Evolutionary conservation across 2,888 invertebrate genomes (phyloP).

Genomic region (Diplolepis rosae): DNA sequence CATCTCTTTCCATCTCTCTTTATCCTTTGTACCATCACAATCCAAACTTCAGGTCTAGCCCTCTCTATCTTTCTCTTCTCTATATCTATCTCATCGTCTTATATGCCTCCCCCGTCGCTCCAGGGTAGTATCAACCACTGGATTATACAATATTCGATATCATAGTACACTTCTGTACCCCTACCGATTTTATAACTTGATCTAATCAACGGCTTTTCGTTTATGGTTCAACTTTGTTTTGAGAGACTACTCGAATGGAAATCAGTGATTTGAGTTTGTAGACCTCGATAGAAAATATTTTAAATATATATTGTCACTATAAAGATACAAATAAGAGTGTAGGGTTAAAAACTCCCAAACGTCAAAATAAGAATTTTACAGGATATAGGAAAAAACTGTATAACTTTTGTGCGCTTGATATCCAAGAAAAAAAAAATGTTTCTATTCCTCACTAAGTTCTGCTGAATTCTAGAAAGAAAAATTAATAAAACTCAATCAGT

Average conservation of each 20-base stretch:
- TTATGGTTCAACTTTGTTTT: slow-evolving; percentile 10
- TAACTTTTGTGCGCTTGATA: too few species aligned
- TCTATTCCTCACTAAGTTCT: too few species aligned
- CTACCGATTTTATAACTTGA: slow-evolving; percentile 41
- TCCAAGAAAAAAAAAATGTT: too few species aligned
- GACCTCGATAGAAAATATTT: too few species aligned
- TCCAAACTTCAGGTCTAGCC: slow-evolving; percentile 46
- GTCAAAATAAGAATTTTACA: too few species aligned
- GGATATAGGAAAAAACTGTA: too few species aligned
- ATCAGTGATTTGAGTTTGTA: not conserved
- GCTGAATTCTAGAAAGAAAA: too few species aligned
- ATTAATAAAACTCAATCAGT: not conserved
- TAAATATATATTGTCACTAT: too few species aligned
- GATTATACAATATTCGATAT: slow-evolving; percentile 69
- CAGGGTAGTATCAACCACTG: slow-evolving; percentile 59
- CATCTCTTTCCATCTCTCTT: slow-evolving; percentile 50
- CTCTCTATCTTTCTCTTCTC: slow-evolving; percentile 50
- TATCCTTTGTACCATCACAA: slow-evolving; percentile 50
- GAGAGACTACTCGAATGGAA: not conserved
- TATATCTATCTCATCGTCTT: slow-evolving; percentile 57
- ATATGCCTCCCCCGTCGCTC: slow-evolving; percentile 52
- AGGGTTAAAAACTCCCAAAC: too few species aligned
- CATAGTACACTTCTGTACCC: slow-evolving; percentile 48
- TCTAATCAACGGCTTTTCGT: slow-evolving; percentile 45
- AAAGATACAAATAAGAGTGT: too few species aligned